Evolutionary conservation across 1,140 invertebrate genomes (phyloP).

Genomic region (Sitobion miscanthi): DNA sequence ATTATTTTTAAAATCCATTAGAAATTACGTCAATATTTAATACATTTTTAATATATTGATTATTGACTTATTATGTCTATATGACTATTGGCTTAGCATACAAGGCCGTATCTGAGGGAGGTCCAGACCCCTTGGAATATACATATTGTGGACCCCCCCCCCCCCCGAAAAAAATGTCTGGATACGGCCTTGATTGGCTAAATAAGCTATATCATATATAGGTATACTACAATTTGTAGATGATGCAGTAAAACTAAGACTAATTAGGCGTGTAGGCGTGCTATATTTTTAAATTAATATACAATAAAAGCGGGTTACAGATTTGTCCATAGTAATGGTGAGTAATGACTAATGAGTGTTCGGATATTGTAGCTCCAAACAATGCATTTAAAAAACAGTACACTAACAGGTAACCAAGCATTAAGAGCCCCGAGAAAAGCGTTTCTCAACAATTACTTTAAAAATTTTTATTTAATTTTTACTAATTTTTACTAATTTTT

Average conservation of each 20-base stretch:
- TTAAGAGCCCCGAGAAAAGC: background rate
- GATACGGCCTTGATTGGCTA: no score
- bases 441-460: no score
- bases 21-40: background rate
- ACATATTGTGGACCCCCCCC: no score
- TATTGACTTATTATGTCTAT: background rate
- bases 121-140: no score
- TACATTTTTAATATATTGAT: no score
- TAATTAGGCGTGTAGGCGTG: background rate
- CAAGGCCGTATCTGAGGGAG: no score
- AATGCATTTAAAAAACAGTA: background rate
- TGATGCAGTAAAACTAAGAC: background rate
- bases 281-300: background rate
- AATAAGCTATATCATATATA: no score
- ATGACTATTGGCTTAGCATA: no score
- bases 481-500: background rate
- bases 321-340: background rate
- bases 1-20: background rate
- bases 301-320: background rate
- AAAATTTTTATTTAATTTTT: background rate
- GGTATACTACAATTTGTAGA: background rate
- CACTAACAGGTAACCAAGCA: background rate
- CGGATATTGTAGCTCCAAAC: background rate
- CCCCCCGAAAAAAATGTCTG: no score
- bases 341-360: no score